A percentile compares a stretch with the other conserved stretches of the same genome.
Conservation (phyloP, 1,140 invertebrate species). For the Ips nitidus region DNA sequence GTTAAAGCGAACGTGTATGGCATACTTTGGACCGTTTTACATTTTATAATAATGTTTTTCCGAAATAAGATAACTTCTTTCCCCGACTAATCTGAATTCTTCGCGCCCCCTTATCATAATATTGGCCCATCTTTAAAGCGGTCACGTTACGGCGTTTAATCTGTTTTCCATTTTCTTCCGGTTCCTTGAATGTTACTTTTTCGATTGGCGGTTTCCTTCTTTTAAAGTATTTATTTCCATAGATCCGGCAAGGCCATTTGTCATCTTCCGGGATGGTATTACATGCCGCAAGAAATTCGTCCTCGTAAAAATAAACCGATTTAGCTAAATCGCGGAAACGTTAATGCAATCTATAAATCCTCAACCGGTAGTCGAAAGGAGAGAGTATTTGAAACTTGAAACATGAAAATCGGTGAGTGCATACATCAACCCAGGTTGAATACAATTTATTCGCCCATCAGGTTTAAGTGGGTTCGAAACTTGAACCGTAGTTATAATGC, state of each 20-base stretch:
- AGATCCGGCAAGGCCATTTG: background rate
- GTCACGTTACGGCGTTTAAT: conserved; percentile 45
- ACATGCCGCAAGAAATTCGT: too few species aligned
- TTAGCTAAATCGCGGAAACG: background rate
- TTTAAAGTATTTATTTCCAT: conserved; percentile 8
- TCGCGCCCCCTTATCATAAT: conserved; percentile 42
- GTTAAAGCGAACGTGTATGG: conserved; percentile 34
- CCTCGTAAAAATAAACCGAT: too few species aligned
- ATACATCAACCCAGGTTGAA: conserved; percentile 16
- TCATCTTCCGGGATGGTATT: background rate
- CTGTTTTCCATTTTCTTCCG: conserved; percentile 45
- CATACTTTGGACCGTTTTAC: conserved; percentile 34
- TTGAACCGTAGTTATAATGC: background rate
- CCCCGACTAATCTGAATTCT: conserved; percentile 42
- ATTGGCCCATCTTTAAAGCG: conserved; percentile 42
- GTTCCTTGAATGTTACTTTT: conserved; percentile 15
- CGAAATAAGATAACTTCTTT: conserved; percentile 45
- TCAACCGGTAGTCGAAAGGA: conserved; percentile 5
- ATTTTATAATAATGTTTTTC: conserved; percentile 44
- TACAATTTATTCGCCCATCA: conserved; percentile 10
- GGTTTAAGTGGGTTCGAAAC: conserved; percentile 7
- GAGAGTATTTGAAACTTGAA: conserved; percentile 13
- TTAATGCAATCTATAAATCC: conserved; percentile 25
- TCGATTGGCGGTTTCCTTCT: conserved; percentile 20
- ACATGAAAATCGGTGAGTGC: conserved; percentile 5